Base-by-base conservation (phyloP, 2,113 vertebrate genomes). In the Myotis lucifugus region DNA sequence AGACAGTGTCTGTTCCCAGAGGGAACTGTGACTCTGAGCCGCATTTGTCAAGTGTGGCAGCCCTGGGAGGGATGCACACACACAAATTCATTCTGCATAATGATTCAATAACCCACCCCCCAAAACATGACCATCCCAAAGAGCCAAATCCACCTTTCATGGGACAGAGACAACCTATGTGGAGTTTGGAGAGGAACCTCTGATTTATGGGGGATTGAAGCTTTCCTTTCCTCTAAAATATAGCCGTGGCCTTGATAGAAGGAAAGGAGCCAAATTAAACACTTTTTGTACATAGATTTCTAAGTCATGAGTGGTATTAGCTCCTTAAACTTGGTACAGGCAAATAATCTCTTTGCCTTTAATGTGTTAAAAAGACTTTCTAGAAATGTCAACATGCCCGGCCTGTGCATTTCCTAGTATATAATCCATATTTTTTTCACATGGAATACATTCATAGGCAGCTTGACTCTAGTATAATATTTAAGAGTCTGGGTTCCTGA, bases 201-300 rank as follows among this genome's bases (percentile, higher is more conserved):
- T 92, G 40, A 67, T 91, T 88, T 91, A 85, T 14, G 27, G 11
- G 72, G 14, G 61, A 32, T 82, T 42, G 15, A 95, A 88, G 17
- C 0, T 79, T 91, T 88, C 34, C 4, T 94, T 95, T 37, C 7
- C 88, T 83, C 77, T 90, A 72, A 85, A 88, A 73, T 13, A 76
- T 6, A 87, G n/a, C 10, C 37, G 48, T 11, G 11, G 52, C 3
- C 40, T 21, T 21, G 12, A 29, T 77, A 37, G 34, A 90, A 91
- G 81, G 91, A 70, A 81, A 81, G 27, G 89, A 87, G 81, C 52
- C 72, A 92, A 90, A 90, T 73, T 25, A 64, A 93, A 93, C 40
- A 67, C 42, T 92, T 85, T 72, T 64, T 0, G 1, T 72, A 59
- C 1, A 56, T 23, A 84, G 32, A 93, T 17, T 87, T 86, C 67